phyloP scores from a whole-genome alignment of 2,113 vertebrate species.

The Himantopus leucocephalus region DNA sequence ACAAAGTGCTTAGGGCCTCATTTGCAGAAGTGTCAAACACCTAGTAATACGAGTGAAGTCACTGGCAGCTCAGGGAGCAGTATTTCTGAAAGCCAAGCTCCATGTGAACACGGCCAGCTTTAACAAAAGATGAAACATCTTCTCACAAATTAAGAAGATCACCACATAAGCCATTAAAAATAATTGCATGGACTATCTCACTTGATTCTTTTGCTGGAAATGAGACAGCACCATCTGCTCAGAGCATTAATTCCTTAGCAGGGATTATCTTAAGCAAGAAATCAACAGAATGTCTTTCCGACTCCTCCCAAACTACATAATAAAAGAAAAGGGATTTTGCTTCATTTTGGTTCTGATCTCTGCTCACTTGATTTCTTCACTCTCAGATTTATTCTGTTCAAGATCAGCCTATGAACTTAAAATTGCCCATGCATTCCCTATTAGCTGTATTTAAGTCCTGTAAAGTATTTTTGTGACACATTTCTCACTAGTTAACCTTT shows the following conservation, averaged over 20 bases:
- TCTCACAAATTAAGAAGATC: slow-evolving; percentile 82
- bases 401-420: neutral
- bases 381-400: slow-evolving; percentile 4
- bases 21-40: slow-evolving; percentile 4
- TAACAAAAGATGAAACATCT: slow-evolving; percentile 78
- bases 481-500: neutral
- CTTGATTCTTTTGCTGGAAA: slow-evolving; percentile 79
- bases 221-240: slow-evolving; percentile 80
- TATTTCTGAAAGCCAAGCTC: slow-evolving; percentile 8
- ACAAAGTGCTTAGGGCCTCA: slow-evolving; percentile 25
- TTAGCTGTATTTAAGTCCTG: neutral
- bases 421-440: neutral
- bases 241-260: slow-evolving; percentile 77
- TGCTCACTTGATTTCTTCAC: slow-evolving; percentile 61
- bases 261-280: slow-evolving; percentile 79
- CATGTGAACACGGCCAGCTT: slow-evolving; percentile 51
- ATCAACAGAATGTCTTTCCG: slow-evolving; percentile 75
- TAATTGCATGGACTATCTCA: slow-evolving; percentile 80
- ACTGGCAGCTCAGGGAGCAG: neutral
- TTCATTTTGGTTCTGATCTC: slow-evolving; percentile 65
- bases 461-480: neutral
- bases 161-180: slow-evolving; percentile 79
- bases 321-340: slow-evolving; percentile 62
- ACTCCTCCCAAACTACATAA: slow-evolving; percentile 71
- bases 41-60: neutral